These are phyloP conservation scores for Mamestra brassicae DNA, from an alignment of 2,888 invertebrate species.

Conservation along the genomic window DNA sequence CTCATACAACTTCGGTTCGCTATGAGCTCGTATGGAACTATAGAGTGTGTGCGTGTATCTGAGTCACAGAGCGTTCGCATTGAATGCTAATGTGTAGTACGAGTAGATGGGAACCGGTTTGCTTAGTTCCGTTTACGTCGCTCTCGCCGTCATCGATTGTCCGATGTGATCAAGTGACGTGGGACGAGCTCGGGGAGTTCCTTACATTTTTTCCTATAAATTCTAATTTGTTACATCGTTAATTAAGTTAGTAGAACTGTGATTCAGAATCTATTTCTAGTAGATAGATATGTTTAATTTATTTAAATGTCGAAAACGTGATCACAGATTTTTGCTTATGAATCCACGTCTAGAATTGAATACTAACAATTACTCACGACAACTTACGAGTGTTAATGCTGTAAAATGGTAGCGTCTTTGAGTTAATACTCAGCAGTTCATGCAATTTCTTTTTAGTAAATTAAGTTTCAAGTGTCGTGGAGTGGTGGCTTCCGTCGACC, in stretches of 20 bases:
- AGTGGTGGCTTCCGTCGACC: not conserved
- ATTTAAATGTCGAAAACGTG: not conserved
- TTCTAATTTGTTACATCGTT: slow-evolving; percentile 23
- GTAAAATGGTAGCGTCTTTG: not conserved
- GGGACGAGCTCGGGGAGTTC: slow-evolving; percentile 59
- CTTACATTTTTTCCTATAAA: slow-evolving; percentile 14
- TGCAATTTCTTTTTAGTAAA: not conserved
- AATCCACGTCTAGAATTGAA: not conserved
- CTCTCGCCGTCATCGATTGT: slow-evolving; percentile 60
- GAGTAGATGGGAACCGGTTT: slow-evolving; percentile 64
- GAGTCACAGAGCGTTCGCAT: slow-evolving; percentile 58
- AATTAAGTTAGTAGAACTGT: slow-evolving; percentile 28
- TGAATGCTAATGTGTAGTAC: slow-evolving; percentile 63
- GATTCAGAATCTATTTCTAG: slow-evolving; percentile 21
- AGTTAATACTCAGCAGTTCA: not conserved
- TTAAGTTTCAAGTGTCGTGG: not conserved
- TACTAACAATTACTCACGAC: not conserved
- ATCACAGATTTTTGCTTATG: not conserved
- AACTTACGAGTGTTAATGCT: not conserved
- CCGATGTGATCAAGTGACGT: slow-evolving; percentile 48
- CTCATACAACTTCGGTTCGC: not conserved
- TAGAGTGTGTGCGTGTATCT: slow-evolving; percentile 29
- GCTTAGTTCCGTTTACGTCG: slow-evolving; percentile 62
- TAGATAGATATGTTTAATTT: not conserved
- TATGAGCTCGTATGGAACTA: slow-evolving; percentile 5